Conservation (phyloP, 2,888 invertebrate species). For the Brachylomia viminalis region DNA sequence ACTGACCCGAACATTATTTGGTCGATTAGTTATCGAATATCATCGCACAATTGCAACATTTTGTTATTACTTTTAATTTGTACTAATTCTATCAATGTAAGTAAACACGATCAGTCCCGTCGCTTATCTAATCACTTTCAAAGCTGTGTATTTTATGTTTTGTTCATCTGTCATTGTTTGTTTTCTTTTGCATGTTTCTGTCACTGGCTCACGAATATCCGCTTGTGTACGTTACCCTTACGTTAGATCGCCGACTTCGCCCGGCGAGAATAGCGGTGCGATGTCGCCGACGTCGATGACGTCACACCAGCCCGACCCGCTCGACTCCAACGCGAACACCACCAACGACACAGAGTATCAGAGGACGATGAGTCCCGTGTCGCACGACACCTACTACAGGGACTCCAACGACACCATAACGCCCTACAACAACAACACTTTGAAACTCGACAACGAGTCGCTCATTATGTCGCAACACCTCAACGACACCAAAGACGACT, state of each 20-base stretch:
- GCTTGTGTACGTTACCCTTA: constrained; percentile 86
- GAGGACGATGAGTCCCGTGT: constrained; percentile 83
- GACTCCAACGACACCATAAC: constrained; percentile 75
- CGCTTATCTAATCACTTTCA: constrained; percentile 82
- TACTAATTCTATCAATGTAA: constrained; percentile 70
- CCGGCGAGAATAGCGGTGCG: constrained; percentile 84
- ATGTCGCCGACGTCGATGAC: constrained; percentile 86
- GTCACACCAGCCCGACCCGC: constrained; percentile 78
- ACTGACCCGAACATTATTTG: constrained; percentile 61
- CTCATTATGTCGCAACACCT: constrained; percentile 85
- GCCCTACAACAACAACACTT: constrained; percentile 88
- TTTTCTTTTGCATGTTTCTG: constrained; percentile 89
- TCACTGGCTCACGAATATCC: constrained; percentile 89
- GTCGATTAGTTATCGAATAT: constrained; percentile 63
- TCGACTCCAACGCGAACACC: constrained; percentile 80
- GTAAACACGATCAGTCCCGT: constrained; percentile 72
- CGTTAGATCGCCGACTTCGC: constrained; percentile 88
- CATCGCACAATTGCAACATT: constrained; percentile 75
- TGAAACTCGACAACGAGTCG: constrained; percentile 88
- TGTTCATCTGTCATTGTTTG: constrained; percentile 81
- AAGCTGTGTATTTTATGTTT: constrained; percentile 76
- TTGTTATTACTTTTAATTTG: constrained; percentile 73
- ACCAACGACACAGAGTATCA: constrained; percentile 81
- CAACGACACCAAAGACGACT: constrained; percentile 85
- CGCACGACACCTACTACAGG: constrained; percentile 92